phyloP scores from a whole-genome alignment of 1,140 invertebrate genomes.

The Drosophila albomicans region DNA sequence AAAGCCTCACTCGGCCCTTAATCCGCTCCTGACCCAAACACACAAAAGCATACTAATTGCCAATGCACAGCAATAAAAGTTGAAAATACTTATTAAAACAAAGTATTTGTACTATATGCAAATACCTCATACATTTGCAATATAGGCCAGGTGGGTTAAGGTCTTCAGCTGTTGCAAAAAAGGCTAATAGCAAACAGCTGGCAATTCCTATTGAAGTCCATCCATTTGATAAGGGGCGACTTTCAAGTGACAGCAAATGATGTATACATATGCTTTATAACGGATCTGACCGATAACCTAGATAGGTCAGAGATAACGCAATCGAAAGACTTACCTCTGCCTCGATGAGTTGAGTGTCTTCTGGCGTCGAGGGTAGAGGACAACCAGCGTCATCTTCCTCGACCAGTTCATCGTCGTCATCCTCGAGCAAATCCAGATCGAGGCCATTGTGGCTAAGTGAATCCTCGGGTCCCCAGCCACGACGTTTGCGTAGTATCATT shows the following conservation, averaged over 20 bases:
- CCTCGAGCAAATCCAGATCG: conserved; percentile 71
- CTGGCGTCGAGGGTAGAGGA: conserved; percentile 93
- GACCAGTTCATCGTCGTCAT: conserved; percentile 85
- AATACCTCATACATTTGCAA: conserved; percentile 3
- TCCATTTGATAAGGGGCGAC: conserved; percentile 55
- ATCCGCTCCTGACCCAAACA: conserved; percentile 40
- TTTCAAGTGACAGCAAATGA: conserved; percentile 49
- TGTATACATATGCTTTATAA: neutral
- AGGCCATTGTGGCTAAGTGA: conserved; percentile 67
- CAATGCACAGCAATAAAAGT: conserved; percentile 16
- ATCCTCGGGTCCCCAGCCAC: conserved; percentile 75
- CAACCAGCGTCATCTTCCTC: conserved; percentile 93
- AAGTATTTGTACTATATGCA: conserved; percentile 11
- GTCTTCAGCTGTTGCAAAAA: conserved; percentile 10
- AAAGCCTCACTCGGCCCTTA: conserved; percentile 6
- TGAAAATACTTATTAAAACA: conserved; percentile 38
- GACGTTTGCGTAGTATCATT: conserved; percentile 82
- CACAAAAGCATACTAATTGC: conserved; percentile 19
- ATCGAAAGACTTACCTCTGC: conserved; percentile 87
- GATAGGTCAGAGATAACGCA: conserved; percentile 34
- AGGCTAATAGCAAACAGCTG: neutral
- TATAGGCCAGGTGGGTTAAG: conserved; percentile 1
- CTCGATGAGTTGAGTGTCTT: conserved; percentile 92
- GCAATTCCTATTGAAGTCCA: conserved; percentile 8
- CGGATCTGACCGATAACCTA: neutral